Percentiles rank a stretch among this genome's conserved stretches.
These are phyloP conservation scores for Apostichopus parvimensis DNA, from an alignment of 35 echinoderm and acorn worm genomes.

Conservation along the genomic window DNA sequence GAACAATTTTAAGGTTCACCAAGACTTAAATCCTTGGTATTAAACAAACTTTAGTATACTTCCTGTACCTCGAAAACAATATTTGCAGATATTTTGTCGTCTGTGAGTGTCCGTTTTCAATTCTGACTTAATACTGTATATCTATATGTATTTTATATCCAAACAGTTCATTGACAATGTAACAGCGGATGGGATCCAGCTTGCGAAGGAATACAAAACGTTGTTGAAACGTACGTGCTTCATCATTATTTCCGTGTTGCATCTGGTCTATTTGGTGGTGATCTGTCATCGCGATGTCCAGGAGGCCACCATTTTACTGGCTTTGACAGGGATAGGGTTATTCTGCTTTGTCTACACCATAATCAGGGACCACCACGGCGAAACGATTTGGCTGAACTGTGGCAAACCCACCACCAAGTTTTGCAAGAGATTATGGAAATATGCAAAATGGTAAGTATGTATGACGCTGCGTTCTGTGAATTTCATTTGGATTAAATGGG, in stretches of 20 bases:
- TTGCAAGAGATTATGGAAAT: background rate
- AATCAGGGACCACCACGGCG: conserved; percentile 18
- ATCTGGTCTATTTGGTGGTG: conserved; percentile 61
- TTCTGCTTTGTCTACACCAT: background rate
- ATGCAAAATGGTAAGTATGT: conserved; percentile 12
- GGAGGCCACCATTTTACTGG: background rate
- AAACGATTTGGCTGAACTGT: conserved; percentile 29
- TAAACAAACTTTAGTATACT: no score
- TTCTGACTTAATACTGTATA: no score
- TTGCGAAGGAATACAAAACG: conserved; percentile 27
- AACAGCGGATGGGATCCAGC: conserved; percentile 44
- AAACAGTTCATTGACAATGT: conserved; percentile 44
- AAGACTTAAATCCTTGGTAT: no score
- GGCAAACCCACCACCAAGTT: background rate
- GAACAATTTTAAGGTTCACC: no score
- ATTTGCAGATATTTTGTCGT: no score
- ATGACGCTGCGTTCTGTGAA: no score
- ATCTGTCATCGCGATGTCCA: conserved; percentile 53
- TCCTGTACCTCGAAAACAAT: no score
- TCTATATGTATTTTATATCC: background rate
- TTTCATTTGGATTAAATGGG: no score
- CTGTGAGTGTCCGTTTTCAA: no score
- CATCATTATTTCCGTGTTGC: background rate
- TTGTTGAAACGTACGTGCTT: background rate
- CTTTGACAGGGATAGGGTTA: background rate